Evolutionary conservation across 2,888 invertebrate genomes (phyloP).

Genomic region (Caradrina kadenii): DNA sequence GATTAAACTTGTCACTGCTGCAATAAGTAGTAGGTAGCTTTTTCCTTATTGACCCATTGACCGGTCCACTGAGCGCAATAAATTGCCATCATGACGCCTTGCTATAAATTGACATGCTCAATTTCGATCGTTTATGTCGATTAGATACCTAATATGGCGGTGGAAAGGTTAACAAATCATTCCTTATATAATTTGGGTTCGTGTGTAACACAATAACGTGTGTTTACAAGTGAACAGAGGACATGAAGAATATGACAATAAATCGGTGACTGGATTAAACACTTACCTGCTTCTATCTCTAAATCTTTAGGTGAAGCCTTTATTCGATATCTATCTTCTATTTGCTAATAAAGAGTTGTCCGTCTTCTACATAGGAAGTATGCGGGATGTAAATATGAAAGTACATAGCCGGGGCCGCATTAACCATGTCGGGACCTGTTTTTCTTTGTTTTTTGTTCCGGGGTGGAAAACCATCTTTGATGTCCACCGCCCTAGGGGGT

Average conservation of each 20-base stretch:
- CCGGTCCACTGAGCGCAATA: slow-evolving; percentile 28
- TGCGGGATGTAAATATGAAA: too few relatives aligned
- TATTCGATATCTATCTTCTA: too few relatives aligned
- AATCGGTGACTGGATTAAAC: not conserved
- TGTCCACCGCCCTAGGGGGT: too few relatives aligned
- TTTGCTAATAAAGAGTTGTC: too few relatives aligned
- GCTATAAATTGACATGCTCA: slow-evolving; percentile 40
- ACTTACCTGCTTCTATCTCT: too few relatives aligned
- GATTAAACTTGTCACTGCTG: not conserved
- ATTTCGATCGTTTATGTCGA: slow-evolving; percentile 39
- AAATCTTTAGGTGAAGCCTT: too few relatives aligned
- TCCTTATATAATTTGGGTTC: not conserved
- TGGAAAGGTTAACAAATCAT: slow-evolving; percentile 24
- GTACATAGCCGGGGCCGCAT: too few relatives aligned
- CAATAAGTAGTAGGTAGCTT: slow-evolving; percentile 2
- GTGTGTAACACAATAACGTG: not conserved
- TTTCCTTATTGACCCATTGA: slow-evolving; percentile 38
- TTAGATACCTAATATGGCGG: slow-evolving; percentile 6
- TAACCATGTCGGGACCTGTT: too few relatives aligned
- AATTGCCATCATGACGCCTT: slow-evolving; percentile 21
- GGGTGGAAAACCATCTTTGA: too few relatives aligned
- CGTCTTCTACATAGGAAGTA: too few relatives aligned
- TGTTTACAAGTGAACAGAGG: not conserved
- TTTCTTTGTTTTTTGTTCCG: too few relatives aligned
- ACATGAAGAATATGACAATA: not conserved